phyloP scores from a whole-genome alignment of 2,888 invertebrate species.

The Aphodius sticticus region DNA sequence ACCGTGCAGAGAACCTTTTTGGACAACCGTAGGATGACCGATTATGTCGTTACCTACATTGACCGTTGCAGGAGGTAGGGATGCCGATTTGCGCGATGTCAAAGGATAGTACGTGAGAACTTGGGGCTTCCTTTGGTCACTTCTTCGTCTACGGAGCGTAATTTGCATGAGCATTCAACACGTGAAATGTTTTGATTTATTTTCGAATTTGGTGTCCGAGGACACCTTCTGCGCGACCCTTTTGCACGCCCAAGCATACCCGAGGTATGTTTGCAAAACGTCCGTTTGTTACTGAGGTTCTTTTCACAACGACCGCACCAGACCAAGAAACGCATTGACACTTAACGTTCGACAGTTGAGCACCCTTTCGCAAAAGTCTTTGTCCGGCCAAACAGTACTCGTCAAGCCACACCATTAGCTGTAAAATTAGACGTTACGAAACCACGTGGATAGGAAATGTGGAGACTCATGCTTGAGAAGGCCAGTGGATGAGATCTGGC shows the following conservation, averaged over 20 bases:
- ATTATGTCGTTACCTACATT: constrained; percentile 62
- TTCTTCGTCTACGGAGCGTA: constrained; percentile 48
- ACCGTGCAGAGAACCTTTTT: constrained; percentile 27
- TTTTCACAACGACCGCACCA: not conserved
- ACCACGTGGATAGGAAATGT: not conserved
- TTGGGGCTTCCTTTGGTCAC: constrained; percentile 51
- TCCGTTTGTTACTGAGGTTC: not conserved
- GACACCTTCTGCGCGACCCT: not conserved
- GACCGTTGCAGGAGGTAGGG: constrained; percentile 55
- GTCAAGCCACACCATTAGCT: not conserved
- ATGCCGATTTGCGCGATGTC: constrained; percentile 51
- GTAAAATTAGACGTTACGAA: not conserved
- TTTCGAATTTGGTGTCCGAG: constrained; percentile 45
- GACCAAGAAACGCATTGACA: not conserved
- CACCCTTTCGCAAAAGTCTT: not conserved
- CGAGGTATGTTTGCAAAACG: not conserved
- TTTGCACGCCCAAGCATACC: not conserved
- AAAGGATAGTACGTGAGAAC: constrained; percentile 54
- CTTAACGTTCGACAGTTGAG: not conserved
- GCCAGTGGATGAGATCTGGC: too few relatives aligned
- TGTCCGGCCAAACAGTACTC: not conserved
- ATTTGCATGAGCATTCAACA: constrained; percentile 60
- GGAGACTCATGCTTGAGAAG: too few relatives aligned
- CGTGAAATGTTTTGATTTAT: constrained; percentile 60
- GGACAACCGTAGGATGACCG: constrained; percentile 52